These are phyloP conservation scores for Apis cerana DNA, from an alignment of 1,140 invertebrate species.

Conservation along the genomic window DNA sequence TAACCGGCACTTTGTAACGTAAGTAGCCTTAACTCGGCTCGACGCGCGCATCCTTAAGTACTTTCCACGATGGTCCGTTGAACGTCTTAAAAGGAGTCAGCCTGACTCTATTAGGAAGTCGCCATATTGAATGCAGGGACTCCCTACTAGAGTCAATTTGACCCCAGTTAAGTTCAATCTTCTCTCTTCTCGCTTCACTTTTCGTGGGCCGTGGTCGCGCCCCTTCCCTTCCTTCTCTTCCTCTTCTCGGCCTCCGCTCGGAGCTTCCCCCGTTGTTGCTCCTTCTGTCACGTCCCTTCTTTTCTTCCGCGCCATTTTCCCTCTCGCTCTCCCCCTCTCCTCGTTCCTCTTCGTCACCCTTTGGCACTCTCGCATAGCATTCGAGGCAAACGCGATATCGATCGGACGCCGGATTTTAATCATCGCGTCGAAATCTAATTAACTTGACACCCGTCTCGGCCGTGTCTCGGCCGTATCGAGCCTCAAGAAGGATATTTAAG, in stretches of 20 bases:
- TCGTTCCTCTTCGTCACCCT: slow-evolving; percentile 52
- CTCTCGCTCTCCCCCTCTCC: slow-evolving; percentile 12
- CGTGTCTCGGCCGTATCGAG: slow-evolving; percentile 23
- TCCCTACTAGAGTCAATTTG: slow-evolving; percentile 98
- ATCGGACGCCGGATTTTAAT: slow-evolving; percentile 56
- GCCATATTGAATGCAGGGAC: slow-evolving; percentile 90
- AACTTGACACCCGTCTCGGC: slow-evolving; percentile 22
- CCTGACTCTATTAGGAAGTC: slow-evolving; percentile 98
- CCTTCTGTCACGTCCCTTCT: neutral
- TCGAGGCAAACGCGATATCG: slow-evolving; percentile 47
- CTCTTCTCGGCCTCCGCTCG: neutral
- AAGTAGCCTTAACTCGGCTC: slow-evolving; percentile 51
- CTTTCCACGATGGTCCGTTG: slow-evolving; percentile 67
- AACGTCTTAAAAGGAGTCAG: slow-evolving; percentile 91
- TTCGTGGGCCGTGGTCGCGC: slow-evolving; percentile 20
- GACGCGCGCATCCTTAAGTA: slow-evolving; percentile 53
- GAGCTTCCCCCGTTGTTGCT: too few relatives aligned
- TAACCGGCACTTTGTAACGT: slow-evolving; percentile 47
- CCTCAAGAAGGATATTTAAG: slow-evolving; percentile 12
- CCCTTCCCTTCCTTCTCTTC: neutral
- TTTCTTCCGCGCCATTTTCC: slow-evolving; percentile 33
- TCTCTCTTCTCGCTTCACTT: slow-evolving; percentile 69
- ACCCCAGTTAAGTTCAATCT: slow-evolving; percentile 88
- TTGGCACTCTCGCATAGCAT: slow-evolving; percentile 33
- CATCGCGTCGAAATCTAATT: slow-evolving; percentile 42